A percentile compares a stretch with the other conserved stretches of the same genome.
Evolutionary conservation across 2,797 vertebrate genomes (phyloP).

Genomic region (Enteromius paludinosus): DNA sequence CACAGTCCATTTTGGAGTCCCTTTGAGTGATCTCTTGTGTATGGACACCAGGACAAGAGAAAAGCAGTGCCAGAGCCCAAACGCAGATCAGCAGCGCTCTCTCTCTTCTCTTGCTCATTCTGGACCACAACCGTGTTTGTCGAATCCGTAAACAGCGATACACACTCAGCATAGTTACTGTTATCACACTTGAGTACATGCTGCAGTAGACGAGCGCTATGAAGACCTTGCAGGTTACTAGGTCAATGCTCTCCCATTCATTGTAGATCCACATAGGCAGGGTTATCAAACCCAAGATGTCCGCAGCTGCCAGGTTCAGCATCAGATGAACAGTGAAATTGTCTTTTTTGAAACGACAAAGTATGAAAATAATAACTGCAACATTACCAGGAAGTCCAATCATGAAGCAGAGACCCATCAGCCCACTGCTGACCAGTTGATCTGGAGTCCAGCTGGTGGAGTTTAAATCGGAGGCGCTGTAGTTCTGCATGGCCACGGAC

Average conservation of each 20-base stretch:
- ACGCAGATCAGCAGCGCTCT: slow-evolving; percentile 37
- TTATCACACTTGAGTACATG: slow-evolving; percentile 52
- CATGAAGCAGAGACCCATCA: slow-evolving; percentile 48
- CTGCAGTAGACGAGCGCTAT: slow-evolving; percentile 52
- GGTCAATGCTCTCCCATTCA: slow-evolving; percentile 5
- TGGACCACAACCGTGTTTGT: slow-evolving; percentile 36
- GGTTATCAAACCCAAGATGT: slow-evolving; percentile 58
- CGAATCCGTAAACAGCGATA: slow-evolving; percentile 56
- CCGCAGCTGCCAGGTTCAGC: slow-evolving; percentile 58
- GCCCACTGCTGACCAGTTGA: slow-evolving; percentile 36
- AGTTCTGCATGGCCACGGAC: neutral
- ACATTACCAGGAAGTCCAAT: slow-evolving; percentile 56
- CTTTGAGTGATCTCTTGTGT: neutral
- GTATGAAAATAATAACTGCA: slow-evolving; percentile 51
- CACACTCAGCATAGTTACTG: slow-evolving; percentile 54
- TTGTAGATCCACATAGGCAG: slow-evolving; percentile 55
- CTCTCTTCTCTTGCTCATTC: slow-evolving; percentile 37
- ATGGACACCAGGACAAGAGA: slow-evolving; percentile 36
- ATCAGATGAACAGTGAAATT: slow-evolving; percentile 60
- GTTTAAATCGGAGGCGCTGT: slow-evolving; percentile 8
- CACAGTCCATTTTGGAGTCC: slow-evolving; percentile 18
- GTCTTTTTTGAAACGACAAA: slow-evolving; percentile 42
- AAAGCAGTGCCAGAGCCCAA: slow-evolving; percentile 47
- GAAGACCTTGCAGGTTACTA: slow-evolving; percentile 46
- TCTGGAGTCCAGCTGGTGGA: neutral